These are phyloP conservation scores for Noctua pronuba DNA, from an alignment of 2,888 invertebrate species.

Conservation along the genomic window DNA sequence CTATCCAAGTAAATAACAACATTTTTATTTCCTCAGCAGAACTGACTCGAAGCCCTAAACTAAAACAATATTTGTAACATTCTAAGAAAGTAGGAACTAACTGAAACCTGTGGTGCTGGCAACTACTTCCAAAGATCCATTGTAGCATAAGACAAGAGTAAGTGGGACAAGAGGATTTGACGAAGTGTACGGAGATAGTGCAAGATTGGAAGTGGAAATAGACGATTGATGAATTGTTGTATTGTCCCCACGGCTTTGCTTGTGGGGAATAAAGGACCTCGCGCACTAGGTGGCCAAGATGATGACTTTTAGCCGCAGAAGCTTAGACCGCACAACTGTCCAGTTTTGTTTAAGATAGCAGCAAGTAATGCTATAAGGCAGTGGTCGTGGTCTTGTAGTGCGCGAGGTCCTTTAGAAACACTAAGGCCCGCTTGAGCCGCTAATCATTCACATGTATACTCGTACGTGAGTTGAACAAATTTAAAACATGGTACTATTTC, in stretches of 20 bases:
- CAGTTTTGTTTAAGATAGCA: neutral
- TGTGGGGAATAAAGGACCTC: neutral
- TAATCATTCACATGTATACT: too few species aligned
- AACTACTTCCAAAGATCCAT: conserved; percentile 27
- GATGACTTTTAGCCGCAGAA: neutral
- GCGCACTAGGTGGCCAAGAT: neutral
- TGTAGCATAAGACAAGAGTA: conserved; percentile 18
- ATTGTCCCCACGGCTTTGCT: neutral
- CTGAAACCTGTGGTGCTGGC: conserved; percentile 10
- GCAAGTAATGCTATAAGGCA: too few species aligned
- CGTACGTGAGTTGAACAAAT: too few species aligned
- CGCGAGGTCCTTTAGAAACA: neutral
- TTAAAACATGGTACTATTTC: too few species aligned
- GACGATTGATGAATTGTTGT: too few species aligned
- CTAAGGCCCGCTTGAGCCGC: too few species aligned
- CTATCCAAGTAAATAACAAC: neutral
- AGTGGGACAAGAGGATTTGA: neutral
- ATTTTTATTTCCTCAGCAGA: neutral
- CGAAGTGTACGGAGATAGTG: neutral
- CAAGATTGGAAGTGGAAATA: conserved; percentile 13
- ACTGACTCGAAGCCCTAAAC: neutral
- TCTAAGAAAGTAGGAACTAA: conserved; percentile 13
- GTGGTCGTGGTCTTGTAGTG: too few species aligned
- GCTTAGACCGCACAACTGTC: neutral
- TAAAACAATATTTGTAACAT: conserved; percentile 12